phyloP scores from a whole-genome alignment of 1,140 invertebrate species.

The Neoseiulus cucumeris region DNA sequence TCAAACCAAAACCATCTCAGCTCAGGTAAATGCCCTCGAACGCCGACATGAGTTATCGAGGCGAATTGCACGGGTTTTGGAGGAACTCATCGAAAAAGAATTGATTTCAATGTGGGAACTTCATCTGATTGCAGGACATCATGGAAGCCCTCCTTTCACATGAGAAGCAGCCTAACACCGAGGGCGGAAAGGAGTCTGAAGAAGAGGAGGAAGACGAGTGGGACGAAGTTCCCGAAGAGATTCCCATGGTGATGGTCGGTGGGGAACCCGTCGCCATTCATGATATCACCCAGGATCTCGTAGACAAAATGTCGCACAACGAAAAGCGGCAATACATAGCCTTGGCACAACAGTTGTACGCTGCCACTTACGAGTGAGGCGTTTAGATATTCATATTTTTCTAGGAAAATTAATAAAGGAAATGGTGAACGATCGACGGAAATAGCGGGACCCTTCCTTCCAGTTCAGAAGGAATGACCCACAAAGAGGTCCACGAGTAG shows the following conservation, averaged over 20 bases:
- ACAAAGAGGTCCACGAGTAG: no score
- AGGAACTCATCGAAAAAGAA: not conserved
- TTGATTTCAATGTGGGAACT: no score
- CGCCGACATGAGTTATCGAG: no score
- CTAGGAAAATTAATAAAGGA: no score
- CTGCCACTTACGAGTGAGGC: conserved; percentile 31
- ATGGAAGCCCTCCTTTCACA: conserved; percentile 74
- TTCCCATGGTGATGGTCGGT: conserved; percentile 61
- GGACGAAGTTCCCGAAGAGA: conserved; percentile 33
- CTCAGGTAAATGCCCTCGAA: conserved; percentile 3
- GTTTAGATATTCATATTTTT: no score
- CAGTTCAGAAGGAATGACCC: no score
- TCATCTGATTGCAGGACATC: conserved; percentile 51
- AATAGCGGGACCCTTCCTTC: no score
- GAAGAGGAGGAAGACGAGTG: conserved; percentile 12
- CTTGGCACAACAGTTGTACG: conserved; percentile 74
- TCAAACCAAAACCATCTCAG: not conserved
- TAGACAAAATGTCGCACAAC: conserved; percentile 66
- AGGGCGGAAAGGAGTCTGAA: conserved; percentile 17
- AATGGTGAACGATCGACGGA: no score
- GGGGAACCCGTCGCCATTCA: conserved; percentile 52
- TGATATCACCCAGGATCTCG: conserved; percentile 58
- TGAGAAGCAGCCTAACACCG: conserved; percentile 45
- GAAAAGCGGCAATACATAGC: conserved; percentile 88
- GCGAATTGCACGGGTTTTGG: no score